A percentile compares a stretch with the other conserved stretches of the same genome.
These are phyloP conservation scores for Mellilla xanthometata DNA, from an alignment of 2,888 invertebrate genomes.

Conservation along the genomic window DNA sequence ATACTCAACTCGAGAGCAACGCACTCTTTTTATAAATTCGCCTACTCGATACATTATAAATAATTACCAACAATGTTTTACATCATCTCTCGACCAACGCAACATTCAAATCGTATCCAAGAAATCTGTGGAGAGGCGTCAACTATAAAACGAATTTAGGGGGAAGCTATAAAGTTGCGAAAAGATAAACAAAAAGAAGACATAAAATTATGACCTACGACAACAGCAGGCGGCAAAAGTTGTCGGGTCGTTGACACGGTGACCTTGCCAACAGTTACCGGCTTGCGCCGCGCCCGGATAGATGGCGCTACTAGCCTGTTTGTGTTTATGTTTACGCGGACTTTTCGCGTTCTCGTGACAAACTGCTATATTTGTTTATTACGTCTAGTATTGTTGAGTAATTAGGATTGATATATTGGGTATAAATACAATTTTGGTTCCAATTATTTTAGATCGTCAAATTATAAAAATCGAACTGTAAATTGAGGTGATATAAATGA, in stretches of 20 bases:
- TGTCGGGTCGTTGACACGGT: slow-evolving; percentile 79
- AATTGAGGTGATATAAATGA: too few species aligned
- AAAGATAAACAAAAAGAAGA: slow-evolving; percentile 83
- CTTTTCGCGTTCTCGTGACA: neutral
- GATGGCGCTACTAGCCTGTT: slow-evolving; percentile 57
- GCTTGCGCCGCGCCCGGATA: slow-evolving; percentile 52
- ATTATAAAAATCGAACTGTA: too few species aligned
- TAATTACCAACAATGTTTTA: slow-evolving; percentile 11
- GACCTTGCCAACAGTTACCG: slow-evolving; percentile 67
- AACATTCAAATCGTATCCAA: neutral
- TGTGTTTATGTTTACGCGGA: slow-evolving; percentile 4
- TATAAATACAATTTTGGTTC: too few species aligned
- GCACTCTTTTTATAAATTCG: neutral
- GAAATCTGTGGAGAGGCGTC: slow-evolving; percentile 3
- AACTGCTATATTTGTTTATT: too few species aligned
- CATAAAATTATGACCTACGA: slow-evolving; percentile 83
- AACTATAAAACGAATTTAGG: slow-evolving; percentile 60
- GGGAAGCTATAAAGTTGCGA: slow-evolving; percentile 75
- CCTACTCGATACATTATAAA: slow-evolving; percentile 16
- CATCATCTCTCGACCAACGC: slow-evolving; percentile 5
- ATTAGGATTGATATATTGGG: too few species aligned
- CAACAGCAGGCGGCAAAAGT: slow-evolving; percentile 82
- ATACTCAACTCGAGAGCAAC: slow-evolving; percentile 3
- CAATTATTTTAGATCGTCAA: too few species aligned
- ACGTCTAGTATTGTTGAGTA: too few species aligned